Conservation (phyloP, 2,113 vertebrate genomes). For the Mirounga angustirostris region DNA sequence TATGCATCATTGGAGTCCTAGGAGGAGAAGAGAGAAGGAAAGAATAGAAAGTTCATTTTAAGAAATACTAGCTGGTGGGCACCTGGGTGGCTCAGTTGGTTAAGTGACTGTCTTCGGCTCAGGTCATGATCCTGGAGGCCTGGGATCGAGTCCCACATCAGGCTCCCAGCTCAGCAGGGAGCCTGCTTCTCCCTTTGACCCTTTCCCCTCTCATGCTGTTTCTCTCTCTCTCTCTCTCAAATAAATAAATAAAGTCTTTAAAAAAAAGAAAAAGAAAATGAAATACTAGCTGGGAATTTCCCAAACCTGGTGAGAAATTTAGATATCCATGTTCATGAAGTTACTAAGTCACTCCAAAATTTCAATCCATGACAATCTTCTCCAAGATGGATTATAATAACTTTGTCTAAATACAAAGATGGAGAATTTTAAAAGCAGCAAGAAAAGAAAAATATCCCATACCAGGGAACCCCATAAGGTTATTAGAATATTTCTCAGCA, state of each 20-base stretch:
- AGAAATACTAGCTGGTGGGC: no score
- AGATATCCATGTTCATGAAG: neutral
- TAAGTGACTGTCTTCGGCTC: no score
- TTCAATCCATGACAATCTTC: neutral
- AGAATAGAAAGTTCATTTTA: neutral
- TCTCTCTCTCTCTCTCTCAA: no score
- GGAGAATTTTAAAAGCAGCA: neutral
- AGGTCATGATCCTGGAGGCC: no score
- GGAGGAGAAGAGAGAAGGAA: neutral
- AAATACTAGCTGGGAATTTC: neutral
- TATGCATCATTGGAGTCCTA: neutral
- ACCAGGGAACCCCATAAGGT: neutral
- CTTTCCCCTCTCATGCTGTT: no score
- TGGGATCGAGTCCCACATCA: no score
- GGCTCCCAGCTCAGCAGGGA: no score
- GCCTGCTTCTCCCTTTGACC: no score
- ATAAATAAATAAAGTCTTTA: no score
- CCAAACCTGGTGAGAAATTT: neutral
- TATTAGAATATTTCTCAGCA: neutral
- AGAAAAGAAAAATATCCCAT: neutral
- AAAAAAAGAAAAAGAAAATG: no score
- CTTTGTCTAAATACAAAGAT: neutral
- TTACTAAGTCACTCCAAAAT: neutral
- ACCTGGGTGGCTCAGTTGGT: no score
- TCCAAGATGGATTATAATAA: neutral